Percentiles rank a stretch among this genome's conserved stretches.
Evolutionary conservation across 2,888 invertebrate species (phyloP).

Genomic region (Platypus cylindrus): DNA sequence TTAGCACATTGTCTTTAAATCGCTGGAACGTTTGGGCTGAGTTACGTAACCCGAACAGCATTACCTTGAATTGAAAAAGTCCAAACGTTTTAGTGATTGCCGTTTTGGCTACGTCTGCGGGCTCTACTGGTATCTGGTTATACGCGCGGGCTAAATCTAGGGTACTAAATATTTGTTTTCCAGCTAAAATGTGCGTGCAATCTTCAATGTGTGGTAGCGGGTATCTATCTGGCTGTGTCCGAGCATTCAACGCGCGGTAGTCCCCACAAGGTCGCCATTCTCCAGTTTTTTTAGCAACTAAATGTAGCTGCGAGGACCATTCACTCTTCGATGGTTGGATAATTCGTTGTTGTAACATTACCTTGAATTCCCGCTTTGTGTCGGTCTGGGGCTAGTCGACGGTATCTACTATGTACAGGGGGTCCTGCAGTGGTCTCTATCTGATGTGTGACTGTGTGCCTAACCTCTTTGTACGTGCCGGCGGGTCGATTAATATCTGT

Average conservation of each 20-base stretch:
- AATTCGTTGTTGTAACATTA: slow-evolving; percentile 21
- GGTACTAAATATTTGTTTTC: slow-evolving; percentile 1
- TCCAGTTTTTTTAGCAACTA: slow-evolving; percentile 22
- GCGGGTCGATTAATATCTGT: too few species aligned
- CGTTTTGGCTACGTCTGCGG: slow-evolving; percentile 2
- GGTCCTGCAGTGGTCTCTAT: slow-evolving; percentile 10
- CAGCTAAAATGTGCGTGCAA: slow-evolving; percentile 1
- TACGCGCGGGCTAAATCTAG: slow-evolving; percentile 1
- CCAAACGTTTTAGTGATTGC: slow-evolving; percentile 6
- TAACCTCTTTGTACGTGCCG: too few species aligned
- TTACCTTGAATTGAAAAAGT: slow-evolving; percentile 6
- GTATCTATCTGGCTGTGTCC: slow-evolving; percentile 23
- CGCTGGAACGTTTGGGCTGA: slow-evolving; percentile 4
- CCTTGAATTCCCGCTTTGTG: slow-evolving; percentile 23
- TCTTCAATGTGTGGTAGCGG: slow-evolving; percentile 21
- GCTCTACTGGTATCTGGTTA: slow-evolving; percentile 3
- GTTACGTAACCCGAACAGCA: slow-evolving; percentile 6
- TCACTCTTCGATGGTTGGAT: slow-evolving; percentile 18
- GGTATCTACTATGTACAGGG: slow-evolving; percentile 20
- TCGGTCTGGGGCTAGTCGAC: slow-evolving; percentile 23
- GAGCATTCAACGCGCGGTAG: slow-evolving; percentile 23
- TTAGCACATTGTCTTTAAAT: slow-evolving; percentile 6
- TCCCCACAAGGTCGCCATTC: slow-evolving; percentile 27
- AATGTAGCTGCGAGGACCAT: slow-evolving; percentile 27
- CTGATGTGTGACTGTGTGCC: neutral